Base-by-base conservation (phyloP, 2,888 invertebrate species). In the Metalampra italica region DNA sequence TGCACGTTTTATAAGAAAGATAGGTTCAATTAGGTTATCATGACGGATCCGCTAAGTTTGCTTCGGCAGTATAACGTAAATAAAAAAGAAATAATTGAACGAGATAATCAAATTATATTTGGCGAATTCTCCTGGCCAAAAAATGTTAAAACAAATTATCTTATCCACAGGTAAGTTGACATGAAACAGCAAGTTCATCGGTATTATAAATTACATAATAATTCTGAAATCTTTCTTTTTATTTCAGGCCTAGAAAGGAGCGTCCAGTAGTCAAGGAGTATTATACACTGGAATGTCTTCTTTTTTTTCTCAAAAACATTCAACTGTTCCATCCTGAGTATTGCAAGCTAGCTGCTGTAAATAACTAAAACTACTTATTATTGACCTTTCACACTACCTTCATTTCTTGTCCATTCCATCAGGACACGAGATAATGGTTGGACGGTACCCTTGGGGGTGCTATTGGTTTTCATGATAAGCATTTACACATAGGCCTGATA, bases 61-160 rank as follows among this genome's bases (percentile, higher is more conserved):
- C 91, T 99, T 65, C 94, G 98, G 55, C 98, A 98, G 76, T 98
- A 97, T 82, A 98, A 98, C 91, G 97, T 98, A 80, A 97, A 97
- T 90, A 98, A 98, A 91, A 98, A 97, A 81, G 97, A 98, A 88
- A 98, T 99, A 61, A 93, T 96, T 64, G 98, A 99, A 89, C 94
- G 96, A 47, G 97, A 98, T 72, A 94, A 93, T 66, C 97, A 98
- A 82, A 98, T 99, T 59, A 97, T 98, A 74, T 99, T 99, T 81
- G 98, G 98, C 8, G 99, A 99, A 87, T 97, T 98, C 83, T 98
- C 98, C 1, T 99, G 98, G 98, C 97, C 97, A 1, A 98, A 98
- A 91, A 97, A 95, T 92, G 98, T 98, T 5, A 98, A 97, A 82
- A 99, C 99, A 0, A 99, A 98, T 78, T 98, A 98, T 78, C 92